Evolutionary conservation across 2,113 vertebrate genomes (phyloP), one percentile per base, ranked within the genome.

Genomic region (Oenanthe oenanthe): DNA sequence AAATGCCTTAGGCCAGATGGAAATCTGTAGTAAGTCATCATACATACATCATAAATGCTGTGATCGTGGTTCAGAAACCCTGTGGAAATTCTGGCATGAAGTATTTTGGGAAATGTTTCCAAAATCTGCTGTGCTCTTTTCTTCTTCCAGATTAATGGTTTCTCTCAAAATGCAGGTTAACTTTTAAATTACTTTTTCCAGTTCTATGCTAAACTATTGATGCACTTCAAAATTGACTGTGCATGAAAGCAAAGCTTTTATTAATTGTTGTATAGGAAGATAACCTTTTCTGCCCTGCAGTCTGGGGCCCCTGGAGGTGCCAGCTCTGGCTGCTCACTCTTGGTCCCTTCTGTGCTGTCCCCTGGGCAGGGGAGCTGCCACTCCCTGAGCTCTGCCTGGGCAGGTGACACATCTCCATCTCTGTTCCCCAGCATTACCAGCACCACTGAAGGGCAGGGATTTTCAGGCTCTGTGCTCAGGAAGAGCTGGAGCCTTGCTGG

Each of bases 61-160:
- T 80, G 82, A 86, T 92, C 36, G 0, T 60, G 36, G 56, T 67
- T 94, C 72, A 94, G 94, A 86, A 95, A 92, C 63, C 29, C 82
- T 61, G 60, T 34, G 36, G 89, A 96, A 90, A 93, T 85, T 80
- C 53, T 92, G 71, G 56, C 68, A 57, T 76, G 76, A 83, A 90
- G 60, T 85, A 40, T 83, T 95, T 70, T 71, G 72, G 72, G 81
- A 95, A 83, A 79, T 4, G 47, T 50, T 94, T 93, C 77, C 54
- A 82, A 66, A 94, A 70, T 88, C 71, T 88, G 28, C 34, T 90
- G 51, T 87, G 76, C 56, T 89, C 61, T 92, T 84, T 93, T 92
- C 67, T 88, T 92, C 92, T 93, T 85, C 71, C 91, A 92, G 47
- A 31, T 85, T 63, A 83, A 88, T 83, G 82, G 25, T 92, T 93